Base-by-base conservation (phyloP, 1,140 invertebrate genomes). In the Bacillus rossius region DNA sequence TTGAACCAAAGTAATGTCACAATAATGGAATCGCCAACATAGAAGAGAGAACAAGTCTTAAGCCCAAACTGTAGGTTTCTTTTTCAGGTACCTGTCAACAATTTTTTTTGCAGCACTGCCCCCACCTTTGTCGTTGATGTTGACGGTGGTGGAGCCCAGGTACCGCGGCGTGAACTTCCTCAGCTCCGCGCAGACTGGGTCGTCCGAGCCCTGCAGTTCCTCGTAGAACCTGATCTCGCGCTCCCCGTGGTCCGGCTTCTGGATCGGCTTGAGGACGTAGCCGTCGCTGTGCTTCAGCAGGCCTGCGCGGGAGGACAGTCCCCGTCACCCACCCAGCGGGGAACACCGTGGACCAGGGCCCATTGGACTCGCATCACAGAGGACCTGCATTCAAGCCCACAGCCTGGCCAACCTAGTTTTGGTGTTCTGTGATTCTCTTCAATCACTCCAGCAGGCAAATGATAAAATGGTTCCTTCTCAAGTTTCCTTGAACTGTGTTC, bases 161-260 rank as follows among this genome's bases (percentile, higher is more conserved):
- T 81, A 89, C 65, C 80, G 73, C 17, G 87, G 81, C 25, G 81
- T 72, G 43, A 81, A 79, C 53, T 77, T 68, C 61, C 75, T 75
- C 26, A 89, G 66, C 64, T 84, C 78, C 40, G 75, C 54, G 38
- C 83, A 71, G 5, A 77, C 73, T 1, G 80, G 70, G 60, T 85
- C 76, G 19, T 59, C 64, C 2, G 68, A 70, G 10, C 77, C 73
- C 60, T 76, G 63, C 43, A 88, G 65, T 42, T 78, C 71, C 63
- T 84, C 77, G 71, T 92, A 92, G 74, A 92, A 89, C 14, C 78
- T 73, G 1, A 87, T 79, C 73, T 91, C 89, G 50, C 85, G 77
- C 47, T 79, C 77, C n/a, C 86, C 86, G 53, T 83, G 76, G 42
- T 81, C 72, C 17, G 75, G 75, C 69, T 89, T 89, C 10, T 81